Base-by-base conservation (phyloP, 2,113 vertebrate species). In the Campylomormyrus numenius region DNA sequence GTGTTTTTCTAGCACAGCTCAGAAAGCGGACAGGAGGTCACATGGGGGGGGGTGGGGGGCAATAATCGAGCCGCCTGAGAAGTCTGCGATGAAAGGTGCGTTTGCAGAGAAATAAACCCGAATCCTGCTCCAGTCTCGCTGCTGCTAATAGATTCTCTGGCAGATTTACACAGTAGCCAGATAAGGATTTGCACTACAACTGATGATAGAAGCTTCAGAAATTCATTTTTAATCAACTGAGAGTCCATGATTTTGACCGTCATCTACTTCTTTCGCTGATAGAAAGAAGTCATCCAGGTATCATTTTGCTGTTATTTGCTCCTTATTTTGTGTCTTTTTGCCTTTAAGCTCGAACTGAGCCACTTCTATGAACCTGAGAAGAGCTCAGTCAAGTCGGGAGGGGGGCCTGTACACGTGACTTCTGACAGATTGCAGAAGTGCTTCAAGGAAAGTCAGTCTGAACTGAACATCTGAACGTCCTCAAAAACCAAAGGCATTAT, bases 31-130 rank as follows among this genome's bases (percentile, higher is more conserved):
- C 74, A 87, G n/a, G 85, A 87, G 83, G 87, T 86, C 58, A 90
- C 77, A 58, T 27, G 87, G 80, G 87, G 21, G 17, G 11, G 19
- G 35, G 74, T 5, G 53, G 53, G 87, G 49, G 39, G 35, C 39
- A 42, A n/a, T 10, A 49, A 46, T 17, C 6, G 17, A 85, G 21
- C 83, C 45, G 21, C 17, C 19, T n/a, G 42, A 85, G 45, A n/a
- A 53, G 87, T 84, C 31, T 86, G 77, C 5, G 56, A 87, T 85
- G 56, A 90, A 91, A 88, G 87, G 48, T 17, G 42, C 77, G 39
- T 80, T 90, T 74, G 5, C 50, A 31, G 46, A 31, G n/a, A 50
- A 15, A 52, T 88, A 45, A n/a, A 35, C 50, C n/a, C 31, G 0
- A 45, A 15, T 39, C 35, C 70, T 88, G 7, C 39, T 17, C 13